Evolutionary conservation across 2,888 invertebrate species (phyloP).

Genomic region (Orchesella flavescens): DNA sequence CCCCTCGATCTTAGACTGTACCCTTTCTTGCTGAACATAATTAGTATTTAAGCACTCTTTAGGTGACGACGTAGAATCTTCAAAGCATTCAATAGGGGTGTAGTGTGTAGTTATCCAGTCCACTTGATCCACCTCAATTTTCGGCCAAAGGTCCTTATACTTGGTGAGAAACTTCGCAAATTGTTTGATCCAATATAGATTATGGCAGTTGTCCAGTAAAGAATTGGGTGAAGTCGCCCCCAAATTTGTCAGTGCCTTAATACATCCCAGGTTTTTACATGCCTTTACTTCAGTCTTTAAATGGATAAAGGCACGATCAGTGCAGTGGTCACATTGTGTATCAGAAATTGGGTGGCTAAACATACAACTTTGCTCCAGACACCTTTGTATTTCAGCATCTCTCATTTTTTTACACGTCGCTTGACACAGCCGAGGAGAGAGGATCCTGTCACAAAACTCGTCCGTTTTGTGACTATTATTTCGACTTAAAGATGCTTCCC

Average conservation of each 20-base stretch:
- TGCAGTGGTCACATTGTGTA: constrained; percentile 17
- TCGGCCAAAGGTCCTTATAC: too few species aligned
- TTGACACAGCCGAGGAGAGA: constrained; percentile 20
- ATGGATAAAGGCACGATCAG: too few species aligned
- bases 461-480: constrained; percentile 14
- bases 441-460: constrained; percentile 11
- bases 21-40: not conserved
- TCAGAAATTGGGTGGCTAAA: not conserved
- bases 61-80: not conserved
- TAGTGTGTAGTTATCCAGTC: not conserved
- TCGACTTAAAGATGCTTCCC: not conserved
- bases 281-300: too few species aligned
- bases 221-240: not conserved
- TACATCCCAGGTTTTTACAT: too few species aligned
- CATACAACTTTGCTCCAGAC: not conserved
- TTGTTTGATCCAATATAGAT: constrained; percentile 5
- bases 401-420: constrained; percentile 14
- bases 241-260: not conserved
- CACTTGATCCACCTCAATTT: not conserved
- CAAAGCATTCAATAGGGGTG: constrained; percentile 11
- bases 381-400: not conserved
- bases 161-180: not conserved
- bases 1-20: not conserved
- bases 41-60: not conserved
- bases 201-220: constrained; percentile 24